Conservation (phyloP, 2,888 invertebrate species). For the Caenorhabditis zanzibari region DNA sequence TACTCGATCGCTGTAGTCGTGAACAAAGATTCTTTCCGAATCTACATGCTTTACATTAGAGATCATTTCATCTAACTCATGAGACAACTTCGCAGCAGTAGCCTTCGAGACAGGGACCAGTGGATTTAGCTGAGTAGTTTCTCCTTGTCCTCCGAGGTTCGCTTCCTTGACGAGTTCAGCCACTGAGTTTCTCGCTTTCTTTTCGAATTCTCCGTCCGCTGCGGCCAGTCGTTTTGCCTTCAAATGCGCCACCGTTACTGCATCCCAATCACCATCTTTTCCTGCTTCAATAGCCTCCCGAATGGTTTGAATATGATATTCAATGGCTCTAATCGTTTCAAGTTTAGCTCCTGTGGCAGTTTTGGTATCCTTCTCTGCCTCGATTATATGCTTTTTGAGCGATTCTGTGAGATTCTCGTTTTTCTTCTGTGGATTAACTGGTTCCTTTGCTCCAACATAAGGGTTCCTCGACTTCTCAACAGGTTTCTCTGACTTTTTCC, state of each 20-base stretch:
- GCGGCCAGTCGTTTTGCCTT: slow-evolving; percentile 66
- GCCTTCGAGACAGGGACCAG: slow-evolving; percentile 83
- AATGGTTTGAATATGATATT: slow-evolving; percentile 69
- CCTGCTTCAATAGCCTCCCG: slow-evolving; percentile 84
- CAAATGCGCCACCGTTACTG: slow-evolving; percentile 78
- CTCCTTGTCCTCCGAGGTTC: slow-evolving; percentile 74
- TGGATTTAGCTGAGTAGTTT: slow-evolving; percentile 84
- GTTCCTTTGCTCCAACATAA: slow-evolving; percentile 43
- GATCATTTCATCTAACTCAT: slow-evolving; percentile 83
- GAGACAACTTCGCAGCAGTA: slow-evolving; percentile 82
- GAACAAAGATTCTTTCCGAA: slow-evolving; percentile 64
- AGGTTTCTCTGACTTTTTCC: slow-evolving; percentile 15
- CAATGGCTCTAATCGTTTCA: slow-evolving; percentile 68
- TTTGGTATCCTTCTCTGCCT: slow-evolving; percentile 66
- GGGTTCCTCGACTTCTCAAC: slow-evolving; percentile 32
- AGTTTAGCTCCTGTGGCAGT: slow-evolving; percentile 72
- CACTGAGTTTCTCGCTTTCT: slow-evolving; percentile 52
- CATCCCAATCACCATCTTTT: slow-evolving; percentile 70
- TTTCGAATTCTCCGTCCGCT: slow-evolving; percentile 57
- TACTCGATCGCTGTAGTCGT: slow-evolving; percentile 67
- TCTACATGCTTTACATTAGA: slow-evolving; percentile 69
- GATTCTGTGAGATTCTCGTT: slow-evolving; percentile 63
- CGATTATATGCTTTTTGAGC: slow-evolving; percentile 63
- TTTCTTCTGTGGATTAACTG: slow-evolving; percentile 37
- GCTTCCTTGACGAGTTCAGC: slow-evolving; percentile 73